Conservation (phyloP, 2,888 invertebrate genomes). For the Diaperis boleti region DNA sequence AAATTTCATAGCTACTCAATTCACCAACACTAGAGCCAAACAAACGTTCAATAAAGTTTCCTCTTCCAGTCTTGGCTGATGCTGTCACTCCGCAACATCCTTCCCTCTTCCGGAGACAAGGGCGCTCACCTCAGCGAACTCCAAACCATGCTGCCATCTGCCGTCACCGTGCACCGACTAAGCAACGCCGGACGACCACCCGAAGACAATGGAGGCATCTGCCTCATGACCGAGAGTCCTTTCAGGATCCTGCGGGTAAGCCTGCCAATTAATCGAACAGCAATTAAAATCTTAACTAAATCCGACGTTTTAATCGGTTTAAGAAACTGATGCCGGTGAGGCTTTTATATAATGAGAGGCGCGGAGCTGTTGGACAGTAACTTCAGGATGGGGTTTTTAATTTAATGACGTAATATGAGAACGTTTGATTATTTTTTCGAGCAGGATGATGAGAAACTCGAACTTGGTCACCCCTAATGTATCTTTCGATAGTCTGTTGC, state of each 20-base stretch:
- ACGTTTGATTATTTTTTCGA: too few species aligned
- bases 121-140: conserved; percentile 67
- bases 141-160: conserved; percentile 70
- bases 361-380: too few species aligned
- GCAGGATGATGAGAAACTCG: too few species aligned
- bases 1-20: too few species aligned
- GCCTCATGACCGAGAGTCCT: conserved; percentile 81
- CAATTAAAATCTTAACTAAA: not conserved
- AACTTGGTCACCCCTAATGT: too few species aligned
- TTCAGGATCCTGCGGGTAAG: conserved; percentile 79
- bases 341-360: too few species aligned
- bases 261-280: conserved; percentile 46
- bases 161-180: conserved; percentile 51
- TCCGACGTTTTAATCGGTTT: conserved; percentile 1
- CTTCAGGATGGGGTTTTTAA: too few species aligned
- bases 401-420: too few species aligned
- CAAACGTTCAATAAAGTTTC: not conserved
- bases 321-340: conserved; percentile 3
- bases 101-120: conserved; percentile 50
- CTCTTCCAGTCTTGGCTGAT: conserved; percentile 66
- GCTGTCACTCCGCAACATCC: conserved; percentile 43
- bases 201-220: conserved; percentile 69
- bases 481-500: too few species aligned
- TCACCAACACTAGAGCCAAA: too few species aligned
- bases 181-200: conserved; percentile 34